Evolutionary conservation across 2,797 vertebrate species (phyloP), one percentile per base, ranked within the genome.

Genomic region (Phyllotis vaccarum): DNA sequence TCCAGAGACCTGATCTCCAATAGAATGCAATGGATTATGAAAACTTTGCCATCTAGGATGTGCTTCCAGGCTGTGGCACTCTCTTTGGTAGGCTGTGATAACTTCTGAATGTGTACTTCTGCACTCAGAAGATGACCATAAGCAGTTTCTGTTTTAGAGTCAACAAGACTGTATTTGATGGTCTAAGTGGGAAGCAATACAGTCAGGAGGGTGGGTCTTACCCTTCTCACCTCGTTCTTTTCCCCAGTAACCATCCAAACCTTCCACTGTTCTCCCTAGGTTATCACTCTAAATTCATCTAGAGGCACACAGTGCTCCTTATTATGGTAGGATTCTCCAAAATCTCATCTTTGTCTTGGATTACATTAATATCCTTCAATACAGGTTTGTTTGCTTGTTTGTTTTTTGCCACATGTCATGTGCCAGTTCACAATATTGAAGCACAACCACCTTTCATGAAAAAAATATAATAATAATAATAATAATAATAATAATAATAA

Each of bases 41-140:
- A 27, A 60, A 75, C 0, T 68, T 81, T 60, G 46, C 75, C 37
- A 83, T 12, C 43, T 56, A 46, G 75, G 43, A 68, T 64, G 14
- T 60, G 21, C 87, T 82, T 70, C 60, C 72, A 13, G 70, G 46
- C 52, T 83, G 58, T 16, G 89, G 0, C 40, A 14, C 52, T 64
- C 31, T 56, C 31, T 85, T 95, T 34, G 6, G 7, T 31, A 60
- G 93, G 27, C 60, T 24, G 37, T 37, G 37, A 34, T 37, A 60
- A 62, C 31, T 89, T 91, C 54, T 43, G 54, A 56, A n/a, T 72
- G 87, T 89, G 83, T 60, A 54, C 66, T 76, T 95, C 54, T 90
- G 31, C n/a, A 40, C 37, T 54, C 66, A 40, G 37, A 92, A 93
- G 81, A 37, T 82, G 56, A 90, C 17, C 29, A 56, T 68, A 79